phyloP scores from a whole-genome alignment of 1,140 invertebrate species.

The Drosophila sucinea region DNA sequence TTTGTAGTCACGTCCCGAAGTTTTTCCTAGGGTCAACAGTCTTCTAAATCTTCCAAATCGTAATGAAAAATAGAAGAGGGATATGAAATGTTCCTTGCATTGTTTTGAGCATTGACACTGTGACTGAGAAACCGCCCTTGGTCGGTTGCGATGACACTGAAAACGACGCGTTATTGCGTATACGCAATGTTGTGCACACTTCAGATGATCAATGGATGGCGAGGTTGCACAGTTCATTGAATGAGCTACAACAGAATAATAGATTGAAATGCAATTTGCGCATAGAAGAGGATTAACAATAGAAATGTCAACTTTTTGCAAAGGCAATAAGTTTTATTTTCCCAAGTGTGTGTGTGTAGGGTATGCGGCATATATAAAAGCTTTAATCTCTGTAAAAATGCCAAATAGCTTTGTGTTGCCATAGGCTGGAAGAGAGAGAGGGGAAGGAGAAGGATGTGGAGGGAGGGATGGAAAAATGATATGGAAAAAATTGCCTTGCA shows the following conservation, averaged over 20 bases:
- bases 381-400: constrained; percentile 46
- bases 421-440: neutral
- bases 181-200: constrained; percentile 54
- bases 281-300: neutral
- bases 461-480: constrained; percentile 36
- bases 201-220: constrained; percentile 24
- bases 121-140: neutral
- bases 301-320: neutral
- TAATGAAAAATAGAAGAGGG: neutral
- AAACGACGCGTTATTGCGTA: constrained; percentile 65
- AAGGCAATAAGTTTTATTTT: neutral
- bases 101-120: neutral
- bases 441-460: neutral
- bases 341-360: constrained; percentile 25
- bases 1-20: too few species aligned
- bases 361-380: constrained; percentile 28
- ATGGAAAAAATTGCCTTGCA: constrained; percentile 61
- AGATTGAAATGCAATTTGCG: neutral
- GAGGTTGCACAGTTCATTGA: neutral
- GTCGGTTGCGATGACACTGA: neutral
- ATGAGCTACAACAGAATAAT: constrained; percentile 3
- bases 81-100: neutral
- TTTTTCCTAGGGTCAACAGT: too few species aligned
- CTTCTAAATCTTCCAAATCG: too few species aligned
- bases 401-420: constrained; percentile 46